phyloP scores from a whole-genome alignment of 2,888 invertebrate species.

The Eutolmus rufibarbis region DNA sequence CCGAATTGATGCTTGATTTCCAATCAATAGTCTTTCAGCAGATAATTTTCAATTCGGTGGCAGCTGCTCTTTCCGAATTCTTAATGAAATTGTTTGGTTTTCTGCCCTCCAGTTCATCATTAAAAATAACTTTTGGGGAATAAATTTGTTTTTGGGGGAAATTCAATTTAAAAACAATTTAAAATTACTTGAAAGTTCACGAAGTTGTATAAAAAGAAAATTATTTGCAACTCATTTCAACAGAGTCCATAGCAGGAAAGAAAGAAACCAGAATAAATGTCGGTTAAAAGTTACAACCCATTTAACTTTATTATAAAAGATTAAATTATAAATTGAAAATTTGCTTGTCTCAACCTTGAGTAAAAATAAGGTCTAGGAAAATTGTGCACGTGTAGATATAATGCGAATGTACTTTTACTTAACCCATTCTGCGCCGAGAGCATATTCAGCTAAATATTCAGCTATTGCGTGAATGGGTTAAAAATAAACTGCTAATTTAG shows the following conservation, averaged over 20 bases:
- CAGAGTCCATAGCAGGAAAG: neutral
- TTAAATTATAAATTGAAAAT: neutral
- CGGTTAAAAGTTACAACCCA: neutral
- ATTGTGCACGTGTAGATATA: too few species aligned
- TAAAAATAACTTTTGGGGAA: neutral
- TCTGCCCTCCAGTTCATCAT: neutral
- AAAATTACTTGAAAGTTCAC: neutral
- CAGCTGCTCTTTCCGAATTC: neutral
- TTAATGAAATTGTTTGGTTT: neutral
- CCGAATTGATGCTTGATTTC: neutral
- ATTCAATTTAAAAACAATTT: neutral
- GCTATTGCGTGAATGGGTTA: too few species aligned
- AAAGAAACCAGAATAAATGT: neutral
- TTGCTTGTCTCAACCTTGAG: neutral
- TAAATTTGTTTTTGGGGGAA: neutral
- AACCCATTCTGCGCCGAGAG: too few species aligned
- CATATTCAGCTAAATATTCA: too few species aligned
- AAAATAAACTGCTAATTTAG: too few species aligned
- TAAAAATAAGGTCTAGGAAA: neutral
- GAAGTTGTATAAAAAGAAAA: neutral
- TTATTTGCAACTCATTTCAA: neutral
- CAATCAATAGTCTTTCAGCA: neutral
- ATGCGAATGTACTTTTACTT: too few species aligned
- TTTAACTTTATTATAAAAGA: neutral
- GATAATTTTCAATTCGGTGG: neutral